A percentile compares a stretch with the other conserved stretches of the same genome.
phyloP scores from a whole-genome alignment of 2,113 vertebrate genomes.

The Rhinopomastus cyanomelas region DNA sequence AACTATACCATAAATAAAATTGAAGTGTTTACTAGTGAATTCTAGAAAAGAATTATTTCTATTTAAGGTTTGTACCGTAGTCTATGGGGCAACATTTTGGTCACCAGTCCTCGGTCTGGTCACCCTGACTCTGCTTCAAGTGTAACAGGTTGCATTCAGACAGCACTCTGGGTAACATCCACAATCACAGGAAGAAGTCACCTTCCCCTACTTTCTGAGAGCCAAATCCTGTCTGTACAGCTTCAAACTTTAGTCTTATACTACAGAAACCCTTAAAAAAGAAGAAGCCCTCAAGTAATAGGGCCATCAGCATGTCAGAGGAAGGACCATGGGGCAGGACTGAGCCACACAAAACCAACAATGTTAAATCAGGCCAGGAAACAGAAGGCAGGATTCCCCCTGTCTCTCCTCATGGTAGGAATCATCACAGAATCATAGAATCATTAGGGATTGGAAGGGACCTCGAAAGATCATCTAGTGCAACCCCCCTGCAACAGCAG shows the following conservation, averaged over 20 bases:
- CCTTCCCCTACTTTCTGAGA: background rate
- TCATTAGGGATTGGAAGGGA: too few species aligned
- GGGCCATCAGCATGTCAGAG: background rate
- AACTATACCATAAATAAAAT: background rate
- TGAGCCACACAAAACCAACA: background rate
- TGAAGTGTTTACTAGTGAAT: background rate
- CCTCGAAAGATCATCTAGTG: too few species aligned
- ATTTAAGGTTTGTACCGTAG: background rate
- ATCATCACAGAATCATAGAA: too few species aligned
- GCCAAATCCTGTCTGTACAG: background rate
- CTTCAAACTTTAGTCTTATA: fast-evolving
- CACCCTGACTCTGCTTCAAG: background rate
- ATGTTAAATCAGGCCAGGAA: background rate
- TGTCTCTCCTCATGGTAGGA: background rate
- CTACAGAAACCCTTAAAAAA: background rate
- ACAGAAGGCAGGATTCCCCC: background rate
- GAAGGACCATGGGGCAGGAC: background rate
- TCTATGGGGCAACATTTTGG: fast-evolving
- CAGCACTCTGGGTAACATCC: background rate
- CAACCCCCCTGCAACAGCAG: too few species aligned
- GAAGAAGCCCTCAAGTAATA: background rate
- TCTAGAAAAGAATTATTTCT: background rate
- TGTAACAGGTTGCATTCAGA: background rate
- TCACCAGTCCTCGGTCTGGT: background rate
- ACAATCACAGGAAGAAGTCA: background rate